These are phyloP conservation scores for Leptinotarsa rubiginosa DNA, from an alignment of 2,888 invertebrate species.

Conservation along the genomic window DNA sequence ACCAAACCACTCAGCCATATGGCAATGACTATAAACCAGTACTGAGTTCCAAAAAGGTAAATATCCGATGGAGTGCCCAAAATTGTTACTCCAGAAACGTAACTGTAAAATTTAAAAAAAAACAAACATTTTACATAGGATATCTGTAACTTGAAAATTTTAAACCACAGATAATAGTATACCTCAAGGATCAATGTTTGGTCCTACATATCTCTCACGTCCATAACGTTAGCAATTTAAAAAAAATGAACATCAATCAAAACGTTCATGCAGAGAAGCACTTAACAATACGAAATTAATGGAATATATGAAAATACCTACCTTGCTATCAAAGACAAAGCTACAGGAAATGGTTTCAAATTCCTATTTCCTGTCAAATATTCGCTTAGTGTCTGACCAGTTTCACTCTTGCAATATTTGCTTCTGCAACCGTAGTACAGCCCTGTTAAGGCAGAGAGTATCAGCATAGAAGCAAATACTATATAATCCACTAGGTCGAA, in stretches of 20 bases:
- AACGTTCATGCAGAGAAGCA: too few species aligned
- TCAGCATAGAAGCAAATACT: conserved; percentile 78
- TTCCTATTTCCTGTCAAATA: conserved; percentile 82
- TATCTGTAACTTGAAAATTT: not conserved
- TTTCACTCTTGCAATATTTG: conserved; percentile 66
- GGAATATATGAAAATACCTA: conserved; percentile 56
- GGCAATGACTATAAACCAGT: conserved; percentile 80
- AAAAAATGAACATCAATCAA: not conserved
- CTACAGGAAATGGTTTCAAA: conserved; percentile 84
- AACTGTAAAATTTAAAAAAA: conserved; percentile 68
- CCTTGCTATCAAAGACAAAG: conserved; percentile 89
- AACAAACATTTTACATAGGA: not conserved
- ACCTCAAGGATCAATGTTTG: not conserved
- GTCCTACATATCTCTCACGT: too few species aligned
- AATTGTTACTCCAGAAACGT: conserved; percentile 89
- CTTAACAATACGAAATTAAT: not conserved
- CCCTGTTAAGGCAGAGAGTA: conserved; percentile 82
- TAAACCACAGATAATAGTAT: conserved; percentile 3
- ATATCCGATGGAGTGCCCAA: conserved; percentile 89
- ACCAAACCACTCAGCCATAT: conserved; percentile 76
- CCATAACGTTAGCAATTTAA: too few species aligned
- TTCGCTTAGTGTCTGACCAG: conserved; percentile 70
- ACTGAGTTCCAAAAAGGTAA: conserved; percentile 87
- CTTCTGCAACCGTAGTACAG: conserved; percentile 74
- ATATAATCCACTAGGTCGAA: conserved; percentile 72